Base-by-base conservation (phyloP, 23 tunicate genomes). In the Phallusia fumigata region DNA sequence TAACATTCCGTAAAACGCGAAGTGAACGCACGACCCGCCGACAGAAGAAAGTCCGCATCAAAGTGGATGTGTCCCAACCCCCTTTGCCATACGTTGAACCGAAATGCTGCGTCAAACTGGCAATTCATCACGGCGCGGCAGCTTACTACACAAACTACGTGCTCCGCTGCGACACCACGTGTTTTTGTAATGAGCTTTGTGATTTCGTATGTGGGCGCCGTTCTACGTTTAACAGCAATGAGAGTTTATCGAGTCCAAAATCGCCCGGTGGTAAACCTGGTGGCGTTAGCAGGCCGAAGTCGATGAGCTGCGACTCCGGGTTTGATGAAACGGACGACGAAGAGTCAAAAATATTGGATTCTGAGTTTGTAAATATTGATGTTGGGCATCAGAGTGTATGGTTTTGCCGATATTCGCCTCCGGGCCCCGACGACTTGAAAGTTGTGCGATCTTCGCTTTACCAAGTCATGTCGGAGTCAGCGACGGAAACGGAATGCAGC, bases 121-220 rank as follows among this genome's bases (percentile, higher is more conserved):
- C 86, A 15, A 49, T 83, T n/a, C 80, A 83, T 69, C 86, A 83
- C 45, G 36, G 49, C 40, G 86, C 74, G 40, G 86, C 72, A 12
- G 86, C 86, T 28, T 83, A 73, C 80, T 83, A 83, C 80, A 73
- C 80, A 0, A 34, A 75, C 79, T 31, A 83, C 31, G 80, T 83
- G 34, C 72, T 83, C 15, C 45, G 52, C 36, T 83, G 80, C 72
- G 72, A 49, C 51, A 30, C 86, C 16, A 72, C 86, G 18, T 50
- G 36, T 35, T 83, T 40, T 31, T 83, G 86, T 69, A 83, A 83
- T 69, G 86, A 83, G 36, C 69, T 83, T 1, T 75, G 86, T 64
- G 86, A 83, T 49, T 83, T 53, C 40, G 86, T 83, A 2, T 83
- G 86, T 65, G 86, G 86, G 40, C 80, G 80, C 21, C 35, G 40